A percentile compares a stretch with the other conserved stretches of the same genome.
These are phyloP conservation scores for Melospiza georgiana DNA, from an alignment of 2,113 vertebrate genomes.

Conservation along the genomic window DNA sequence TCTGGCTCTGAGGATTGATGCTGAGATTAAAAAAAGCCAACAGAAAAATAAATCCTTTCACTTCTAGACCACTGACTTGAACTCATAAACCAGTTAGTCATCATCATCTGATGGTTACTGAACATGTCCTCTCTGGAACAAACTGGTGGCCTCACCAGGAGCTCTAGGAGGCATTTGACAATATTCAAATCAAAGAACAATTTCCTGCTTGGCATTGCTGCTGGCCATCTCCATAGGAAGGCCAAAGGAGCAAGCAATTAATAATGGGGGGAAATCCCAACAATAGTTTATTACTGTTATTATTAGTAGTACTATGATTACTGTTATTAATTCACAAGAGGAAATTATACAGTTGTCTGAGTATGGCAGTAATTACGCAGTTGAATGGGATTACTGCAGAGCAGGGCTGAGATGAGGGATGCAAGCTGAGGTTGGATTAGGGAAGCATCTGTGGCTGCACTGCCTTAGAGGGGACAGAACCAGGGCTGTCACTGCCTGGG, in stretches of 20 bases:
- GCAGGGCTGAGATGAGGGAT: background rate
- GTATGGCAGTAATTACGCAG: background rate
- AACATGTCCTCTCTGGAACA: background rate
- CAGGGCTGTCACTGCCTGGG: background rate
- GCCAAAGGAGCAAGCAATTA: background rate
- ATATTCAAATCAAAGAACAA: background rate
- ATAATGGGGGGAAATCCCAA: background rate
- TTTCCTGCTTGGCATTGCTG: background rate
- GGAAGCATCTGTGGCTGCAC: background rate
- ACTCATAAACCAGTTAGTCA: background rate
- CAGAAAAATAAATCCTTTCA: slow-evolving; percentile 5
- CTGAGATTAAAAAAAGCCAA: slow-evolving; percentile 19
- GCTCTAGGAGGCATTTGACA: background rate
- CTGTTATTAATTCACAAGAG: background rate
- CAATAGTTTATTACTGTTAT: background rate
- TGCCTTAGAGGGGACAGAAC: background rate
- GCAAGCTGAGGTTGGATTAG: background rate
- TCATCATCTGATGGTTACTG: background rate
- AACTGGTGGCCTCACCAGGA: background rate
- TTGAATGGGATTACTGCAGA: background rate
- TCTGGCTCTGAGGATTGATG: background rate
- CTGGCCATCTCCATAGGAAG: background rate
- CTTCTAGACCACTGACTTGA: slow-evolving; percentile 4
- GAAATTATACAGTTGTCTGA: background rate
- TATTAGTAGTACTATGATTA: background rate